These are phyloP conservation scores for Grallaria varia DNA, from an alignment of 2,113 vertebrate genomes.

Conservation along the genomic window DNA sequence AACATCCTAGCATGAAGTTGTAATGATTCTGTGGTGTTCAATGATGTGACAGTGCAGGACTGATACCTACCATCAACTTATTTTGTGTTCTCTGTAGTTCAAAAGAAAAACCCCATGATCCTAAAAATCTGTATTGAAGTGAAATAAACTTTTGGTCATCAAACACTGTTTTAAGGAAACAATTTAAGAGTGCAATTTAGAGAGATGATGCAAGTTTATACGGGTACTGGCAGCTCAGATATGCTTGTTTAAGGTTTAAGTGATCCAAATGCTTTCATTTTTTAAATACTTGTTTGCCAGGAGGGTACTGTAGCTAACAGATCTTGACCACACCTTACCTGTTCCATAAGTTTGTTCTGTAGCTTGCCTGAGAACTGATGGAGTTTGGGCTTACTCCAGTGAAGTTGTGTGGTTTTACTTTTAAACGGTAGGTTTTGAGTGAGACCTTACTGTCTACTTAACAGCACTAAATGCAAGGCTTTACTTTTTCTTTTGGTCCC, in stretches of 20 bases:
- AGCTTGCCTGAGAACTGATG: not conserved
- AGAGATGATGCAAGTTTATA: not conserved
- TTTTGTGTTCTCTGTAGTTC: not conserved
- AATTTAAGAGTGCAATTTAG: not conserved
- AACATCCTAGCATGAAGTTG: not conserved
- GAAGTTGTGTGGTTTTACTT: not conserved
- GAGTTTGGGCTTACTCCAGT: not conserved
- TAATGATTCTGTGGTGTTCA: not conserved
- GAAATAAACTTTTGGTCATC: fast-evolving
- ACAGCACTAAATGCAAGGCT: not conserved
- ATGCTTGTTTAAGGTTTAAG: not conserved
- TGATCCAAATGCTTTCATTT: not conserved
- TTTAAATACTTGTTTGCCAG: not conserved
- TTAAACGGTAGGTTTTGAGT: not conserved
- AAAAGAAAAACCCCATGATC: not conserved
- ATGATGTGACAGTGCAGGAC: not conserved
- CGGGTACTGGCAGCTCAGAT: not conserved
- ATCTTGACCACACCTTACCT: not conserved
- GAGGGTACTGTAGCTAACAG: not conserved
- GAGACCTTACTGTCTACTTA: not conserved
- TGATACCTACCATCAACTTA: fast-evolving
- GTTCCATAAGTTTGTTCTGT: not conserved
- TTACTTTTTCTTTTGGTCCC: not conserved
- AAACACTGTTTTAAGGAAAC: not conserved
- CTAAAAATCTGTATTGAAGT: not conserved